These are phyloP conservation scores for Patiria miniata DNA, from an alignment of 35 echinoderm and acorn worm genomes.

Conservation along the genomic window DNA sequence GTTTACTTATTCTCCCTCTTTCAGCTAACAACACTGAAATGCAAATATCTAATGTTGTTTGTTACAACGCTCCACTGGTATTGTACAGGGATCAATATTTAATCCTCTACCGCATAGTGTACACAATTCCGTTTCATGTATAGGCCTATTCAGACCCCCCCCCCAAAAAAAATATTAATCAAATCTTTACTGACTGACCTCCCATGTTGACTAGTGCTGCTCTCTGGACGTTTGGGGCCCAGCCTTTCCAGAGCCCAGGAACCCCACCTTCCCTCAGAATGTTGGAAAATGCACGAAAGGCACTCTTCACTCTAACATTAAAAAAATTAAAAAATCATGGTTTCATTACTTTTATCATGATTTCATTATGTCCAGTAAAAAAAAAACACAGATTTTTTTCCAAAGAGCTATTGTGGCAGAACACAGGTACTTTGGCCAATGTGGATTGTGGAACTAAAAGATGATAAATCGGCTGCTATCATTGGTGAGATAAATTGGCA, in stretches of 20 bases:
- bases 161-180: too few species aligned
- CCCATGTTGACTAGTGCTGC: conserved; percentile 98
- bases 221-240: conserved; percentile 96
- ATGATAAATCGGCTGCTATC: too few species aligned
- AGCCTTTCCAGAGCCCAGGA: conserved; percentile 84
- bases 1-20: background rate
- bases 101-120: background rate
- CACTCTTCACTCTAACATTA: conserved; percentile 72
- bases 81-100: background rate
- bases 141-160: too few species aligned
- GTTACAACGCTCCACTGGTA: background rate
- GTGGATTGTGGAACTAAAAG: too few species aligned
- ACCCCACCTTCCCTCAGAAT: conserved; percentile 79
- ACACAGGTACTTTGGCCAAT: too few species aligned
- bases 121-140: too few species aligned
- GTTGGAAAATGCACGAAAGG: conserved; percentile 54
- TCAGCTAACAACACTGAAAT: background rate
- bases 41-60: background rate
- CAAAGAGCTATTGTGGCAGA: too few species aligned
- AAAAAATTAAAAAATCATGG: too few species aligned
- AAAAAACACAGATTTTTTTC: too few species aligned
- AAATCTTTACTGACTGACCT: conserved; percentile 48
- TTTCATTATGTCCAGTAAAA: too few species aligned
- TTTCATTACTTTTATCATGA: too few species aligned
- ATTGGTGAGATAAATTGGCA: too few species aligned